Evolutionary conservation across 2,113 vertebrate genomes (phyloP).

Genomic region (Cyanoderma ruficeps): DNA sequence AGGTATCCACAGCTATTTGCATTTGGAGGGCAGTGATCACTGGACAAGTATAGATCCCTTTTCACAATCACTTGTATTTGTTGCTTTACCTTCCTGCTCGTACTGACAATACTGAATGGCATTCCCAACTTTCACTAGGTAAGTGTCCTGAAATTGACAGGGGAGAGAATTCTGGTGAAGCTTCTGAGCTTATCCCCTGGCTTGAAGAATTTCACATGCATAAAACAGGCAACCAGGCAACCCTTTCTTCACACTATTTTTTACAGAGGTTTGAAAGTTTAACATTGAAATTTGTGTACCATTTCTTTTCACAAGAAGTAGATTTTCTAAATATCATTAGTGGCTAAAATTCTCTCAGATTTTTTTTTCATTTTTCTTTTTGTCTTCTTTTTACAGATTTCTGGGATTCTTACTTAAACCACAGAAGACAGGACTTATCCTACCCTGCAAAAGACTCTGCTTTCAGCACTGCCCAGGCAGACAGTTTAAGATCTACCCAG

Average conservation of each 20-base stretch:
- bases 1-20: background rate
- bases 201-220: background rate
- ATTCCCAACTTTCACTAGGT: background rate
- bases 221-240: background rate
- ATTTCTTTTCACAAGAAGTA: background rate
- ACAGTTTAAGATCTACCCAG: conserved; percentile 11
- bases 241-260: background rate
- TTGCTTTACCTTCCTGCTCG: background rate
- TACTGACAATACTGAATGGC: background rate
- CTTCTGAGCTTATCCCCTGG: background rate
- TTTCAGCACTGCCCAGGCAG: background rate
- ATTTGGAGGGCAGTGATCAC: background rate
- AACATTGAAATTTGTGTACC: background rate
- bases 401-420: conserved; percentile 86
- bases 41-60: background rate
- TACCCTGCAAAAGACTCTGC: conserved; percentile 18
- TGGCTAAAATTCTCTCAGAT: background rate
- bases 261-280: background rate
- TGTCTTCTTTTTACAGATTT: conserved; percentile 76
- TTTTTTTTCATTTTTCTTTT: background rate
- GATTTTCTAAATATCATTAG: background rate
- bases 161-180: background rate
- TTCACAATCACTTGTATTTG: background rate
- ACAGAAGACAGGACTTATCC: background rate
- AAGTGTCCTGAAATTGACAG: background rate